These are phyloP conservation scores for Monoplex corrugatus DNA, from an alignment of 2,888 invertebrate species.

Conservation along the genomic window DNA sequence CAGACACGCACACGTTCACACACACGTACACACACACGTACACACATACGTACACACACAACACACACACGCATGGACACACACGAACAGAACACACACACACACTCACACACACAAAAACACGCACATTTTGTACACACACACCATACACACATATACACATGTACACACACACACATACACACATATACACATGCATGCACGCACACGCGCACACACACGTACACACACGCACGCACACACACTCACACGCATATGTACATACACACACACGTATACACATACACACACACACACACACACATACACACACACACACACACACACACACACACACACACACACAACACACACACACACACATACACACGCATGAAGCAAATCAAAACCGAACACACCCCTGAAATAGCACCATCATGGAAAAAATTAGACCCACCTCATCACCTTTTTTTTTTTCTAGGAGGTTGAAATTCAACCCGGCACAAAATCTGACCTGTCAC, in stretches of 20 bases:
- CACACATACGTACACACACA: not conserved
- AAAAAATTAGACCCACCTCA: too few species aligned
- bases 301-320: slow-evolving; percentile 13
- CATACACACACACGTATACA: not conserved
- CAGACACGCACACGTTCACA: not conserved
- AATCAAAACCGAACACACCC: not conserved
- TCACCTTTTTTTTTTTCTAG: too few species aligned
- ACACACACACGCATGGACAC: not conserved
- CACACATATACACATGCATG: not conserved
- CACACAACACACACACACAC: not conserved
- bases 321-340: slow-evolving; percentile 14
- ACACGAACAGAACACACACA: not conserved
- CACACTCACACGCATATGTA: not conserved
- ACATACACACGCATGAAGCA: not conserved
- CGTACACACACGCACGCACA: not conserved
- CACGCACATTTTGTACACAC: not conserved
- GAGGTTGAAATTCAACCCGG: too few species aligned
- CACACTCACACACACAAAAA: not conserved
- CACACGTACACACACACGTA: not conserved
- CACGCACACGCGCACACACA: not conserved
- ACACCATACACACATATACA: not conserved
- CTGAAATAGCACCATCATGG: too few species aligned
- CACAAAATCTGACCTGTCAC: too few species aligned
- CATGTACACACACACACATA: not conserved
- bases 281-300: not conserved